Conservation (phyloP, 2,113 vertebrate genomes). For the Vireo altiloquus region DNA sequence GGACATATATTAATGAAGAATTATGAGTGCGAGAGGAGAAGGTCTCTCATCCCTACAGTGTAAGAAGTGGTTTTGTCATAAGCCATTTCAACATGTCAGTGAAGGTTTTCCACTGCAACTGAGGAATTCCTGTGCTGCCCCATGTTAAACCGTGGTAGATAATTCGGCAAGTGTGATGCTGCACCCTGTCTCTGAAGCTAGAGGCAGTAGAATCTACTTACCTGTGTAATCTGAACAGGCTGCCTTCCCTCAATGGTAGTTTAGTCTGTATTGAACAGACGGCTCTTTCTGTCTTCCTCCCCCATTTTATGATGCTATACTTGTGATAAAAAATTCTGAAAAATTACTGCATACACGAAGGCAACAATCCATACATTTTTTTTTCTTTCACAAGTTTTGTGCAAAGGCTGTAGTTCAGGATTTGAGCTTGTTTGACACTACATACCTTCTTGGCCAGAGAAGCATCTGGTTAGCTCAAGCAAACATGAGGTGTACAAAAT, state of each 20-base stretch:
- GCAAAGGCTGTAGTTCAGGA: background rate
- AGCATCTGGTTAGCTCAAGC: background rate
- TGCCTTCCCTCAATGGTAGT: background rate
- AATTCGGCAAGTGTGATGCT: background rate
- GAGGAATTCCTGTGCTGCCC: background rate
- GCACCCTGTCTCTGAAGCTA: background rate
- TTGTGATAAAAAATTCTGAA: background rate
- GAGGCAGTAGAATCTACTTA: background rate
- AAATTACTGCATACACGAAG: background rate
- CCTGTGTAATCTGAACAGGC: background rate
- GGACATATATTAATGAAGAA: background rate
- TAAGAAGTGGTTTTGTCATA: background rate
- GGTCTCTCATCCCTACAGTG: background rate
- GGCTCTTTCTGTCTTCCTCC: background rate
- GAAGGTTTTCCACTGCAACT: background rate
- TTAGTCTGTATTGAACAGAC: background rate
- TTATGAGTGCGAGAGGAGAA: background rate
- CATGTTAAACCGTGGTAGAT: accelerated
- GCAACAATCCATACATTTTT: background rate
- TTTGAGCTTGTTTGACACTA: background rate
- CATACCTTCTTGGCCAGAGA: background rate
- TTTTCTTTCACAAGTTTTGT: background rate
- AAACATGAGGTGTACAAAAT: background rate
- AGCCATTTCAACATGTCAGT: accelerated
- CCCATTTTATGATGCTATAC: background rate